These are phyloP conservation scores for Acanthaster planci DNA, from an alignment of 35 echinoderm and acorn worm species.

Conservation along the genomic window DNA sequence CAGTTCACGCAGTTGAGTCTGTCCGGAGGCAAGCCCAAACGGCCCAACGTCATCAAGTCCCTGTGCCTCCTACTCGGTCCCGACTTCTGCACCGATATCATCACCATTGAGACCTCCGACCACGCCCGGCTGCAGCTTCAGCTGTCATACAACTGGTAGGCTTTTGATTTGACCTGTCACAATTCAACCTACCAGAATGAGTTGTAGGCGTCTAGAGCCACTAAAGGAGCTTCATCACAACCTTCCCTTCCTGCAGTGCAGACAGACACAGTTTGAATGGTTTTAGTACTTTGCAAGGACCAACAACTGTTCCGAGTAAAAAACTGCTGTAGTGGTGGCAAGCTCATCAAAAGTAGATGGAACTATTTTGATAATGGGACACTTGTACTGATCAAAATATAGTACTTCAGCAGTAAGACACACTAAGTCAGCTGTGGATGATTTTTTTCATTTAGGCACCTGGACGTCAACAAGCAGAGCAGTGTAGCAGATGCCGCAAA, in stretches of 20 bases:
- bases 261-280: too few species aligned
- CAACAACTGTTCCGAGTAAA: too few species aligned
- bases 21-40: slow-evolving; percentile 93
- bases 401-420: background rate
- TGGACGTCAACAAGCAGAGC: slow-evolving; percentile 73
- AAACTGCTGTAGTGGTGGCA: too few species aligned
- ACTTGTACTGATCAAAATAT: background rate
- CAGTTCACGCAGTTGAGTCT: slow-evolving; percentile 98
- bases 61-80: slow-evolving; percentile 91
- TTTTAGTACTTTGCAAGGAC: too few species aligned
- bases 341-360: too few species aligned
- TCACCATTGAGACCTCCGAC: slow-evolving; percentile 97
- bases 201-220: too few species aligned
- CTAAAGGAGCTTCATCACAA: too few species aligned
- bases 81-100: slow-evolving; percentile 99
- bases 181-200: too few species aligned
- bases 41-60: slow-evolving; percentile 94
- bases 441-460: slow-evolving; percentile 69
- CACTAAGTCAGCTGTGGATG: background rate
- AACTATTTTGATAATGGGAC: too few species aligned
- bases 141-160: slow-evolving; percentile 98
- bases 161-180: background rate
- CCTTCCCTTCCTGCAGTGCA: too few species aligned
- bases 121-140: slow-evolving; percentile 90
- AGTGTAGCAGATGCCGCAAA: slow-evolving; percentile 69